Percentiles rank a stretch among this genome's conserved stretches.
Conservation (phyloP, 2,113 vertebrate genomes). For the Sceloporus undulatus region DNA sequence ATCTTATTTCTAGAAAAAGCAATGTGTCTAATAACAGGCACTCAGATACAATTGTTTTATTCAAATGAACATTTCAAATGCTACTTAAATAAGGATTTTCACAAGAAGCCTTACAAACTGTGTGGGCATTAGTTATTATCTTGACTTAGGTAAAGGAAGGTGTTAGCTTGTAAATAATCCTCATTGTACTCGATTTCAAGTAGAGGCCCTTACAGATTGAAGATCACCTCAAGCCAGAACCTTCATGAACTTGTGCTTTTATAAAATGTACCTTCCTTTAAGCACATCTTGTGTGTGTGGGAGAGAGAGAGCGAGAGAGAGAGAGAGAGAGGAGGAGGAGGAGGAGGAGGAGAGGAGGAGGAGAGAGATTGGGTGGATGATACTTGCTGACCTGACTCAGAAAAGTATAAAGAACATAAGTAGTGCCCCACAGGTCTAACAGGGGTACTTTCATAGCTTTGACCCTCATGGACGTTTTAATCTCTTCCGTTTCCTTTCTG, state of each 20-base stretch:
- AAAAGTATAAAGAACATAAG: neutral
- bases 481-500: neutral
- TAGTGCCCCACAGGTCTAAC: neutral
- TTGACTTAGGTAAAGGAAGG: neutral
- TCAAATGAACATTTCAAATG: neutral
- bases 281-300: too few species aligned
- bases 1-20: neutral
- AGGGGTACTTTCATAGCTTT: neutral
- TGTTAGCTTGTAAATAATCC: neutral
- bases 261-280: neutral
- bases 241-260: neutral
- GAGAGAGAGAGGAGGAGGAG: too few species aligned
- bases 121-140: neutral
- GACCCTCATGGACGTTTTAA: neutral
- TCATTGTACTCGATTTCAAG: neutral
- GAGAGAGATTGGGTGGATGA: too few species aligned
- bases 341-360: neutral
- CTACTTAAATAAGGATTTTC: neutral
- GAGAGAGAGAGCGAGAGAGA: too few species aligned
- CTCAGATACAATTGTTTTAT: neutral
- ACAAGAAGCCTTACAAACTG: neutral
- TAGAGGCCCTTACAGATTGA: neutral
- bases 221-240: neutral
- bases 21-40: too few species aligned
- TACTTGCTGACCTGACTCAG: neutral